phyloP scores from a whole-genome alignment of 2,888 invertebrate genomes.

The Malthinus seriepunctatus region DNA sequence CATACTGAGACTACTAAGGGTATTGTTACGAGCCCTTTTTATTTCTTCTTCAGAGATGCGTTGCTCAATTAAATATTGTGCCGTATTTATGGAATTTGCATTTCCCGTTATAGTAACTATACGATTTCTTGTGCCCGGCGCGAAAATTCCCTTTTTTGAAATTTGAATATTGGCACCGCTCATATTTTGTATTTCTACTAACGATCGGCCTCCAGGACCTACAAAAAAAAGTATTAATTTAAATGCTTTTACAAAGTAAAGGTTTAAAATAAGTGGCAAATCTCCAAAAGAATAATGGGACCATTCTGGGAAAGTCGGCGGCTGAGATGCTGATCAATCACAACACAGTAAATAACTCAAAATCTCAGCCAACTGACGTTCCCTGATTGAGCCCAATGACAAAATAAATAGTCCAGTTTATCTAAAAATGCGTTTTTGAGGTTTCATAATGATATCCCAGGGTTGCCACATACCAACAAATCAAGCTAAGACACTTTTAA shows the following conservation, averaged over 20 bases:
- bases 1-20: slow-evolving; percentile 69
- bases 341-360: no score
- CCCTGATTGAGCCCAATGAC: no score
- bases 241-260: neutral
- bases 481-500: no score
- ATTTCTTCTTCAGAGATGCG: slow-evolving; percentile 95
- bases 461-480: no score
- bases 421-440: no score
- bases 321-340: no score
- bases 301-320: no score
- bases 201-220: slow-evolving; percentile 93
- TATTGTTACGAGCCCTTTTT: slow-evolving; percentile 90
- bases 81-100: slow-evolving; percentile 85
- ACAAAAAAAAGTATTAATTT: slow-evolving; percentile 15
- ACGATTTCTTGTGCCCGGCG: slow-evolving; percentile 95
- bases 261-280: no score
- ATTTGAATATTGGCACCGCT: slow-evolving; percentile 98
- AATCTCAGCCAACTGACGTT: no score
- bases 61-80: slow-evolving; percentile 95
- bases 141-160: slow-evolving; percentile 97
- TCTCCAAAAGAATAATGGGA: no score
- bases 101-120: slow-evolving; percentile 95
- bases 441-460: no score
- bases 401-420: no score
- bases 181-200: slow-evolving; percentile 96